These are phyloP conservation scores for Elanoides forficatus DNA, from an alignment of 2,113 vertebrate genomes.

Conservation along the genomic window DNA sequence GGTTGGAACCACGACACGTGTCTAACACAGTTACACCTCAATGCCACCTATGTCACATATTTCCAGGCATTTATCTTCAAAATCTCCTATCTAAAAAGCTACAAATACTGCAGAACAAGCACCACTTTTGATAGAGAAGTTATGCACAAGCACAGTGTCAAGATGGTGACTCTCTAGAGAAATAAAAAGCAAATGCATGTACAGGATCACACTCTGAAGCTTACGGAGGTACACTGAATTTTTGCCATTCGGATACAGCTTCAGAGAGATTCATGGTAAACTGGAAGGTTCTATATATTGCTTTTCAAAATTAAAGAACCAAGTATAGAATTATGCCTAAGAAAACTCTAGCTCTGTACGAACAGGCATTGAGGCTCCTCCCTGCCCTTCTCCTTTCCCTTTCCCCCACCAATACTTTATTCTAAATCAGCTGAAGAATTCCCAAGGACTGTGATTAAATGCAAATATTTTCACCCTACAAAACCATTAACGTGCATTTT, in stretches of 20 bases:
- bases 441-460: neutral
- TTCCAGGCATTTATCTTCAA: neutral
- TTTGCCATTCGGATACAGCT: neutral
- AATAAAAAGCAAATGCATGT: neutral
- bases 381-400: neutral
- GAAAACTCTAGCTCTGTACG: neutral
- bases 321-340: neutral
- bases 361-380: neutral
- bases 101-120: neutral
- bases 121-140: neutral
- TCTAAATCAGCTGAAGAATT: neutral
- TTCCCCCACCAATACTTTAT: neutral
- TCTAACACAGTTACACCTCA: neutral
- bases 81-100: neutral
- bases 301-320: neutral
- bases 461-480: constrained; percentile 25
- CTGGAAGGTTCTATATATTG: neutral
- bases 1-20: no score
- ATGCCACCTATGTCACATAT: neutral
- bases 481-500: constrained; percentile 1
- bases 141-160: neutral
- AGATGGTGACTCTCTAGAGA: neutral
- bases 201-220: neutral
- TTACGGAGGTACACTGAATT: neutral
- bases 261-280: neutral